A percentile compares a stretch with the other conserved stretches of the same genome.
Conservation (phyloP, 35 echinoderm and acorn worm genomes). For the Ophioderma brevispina region DNA sequence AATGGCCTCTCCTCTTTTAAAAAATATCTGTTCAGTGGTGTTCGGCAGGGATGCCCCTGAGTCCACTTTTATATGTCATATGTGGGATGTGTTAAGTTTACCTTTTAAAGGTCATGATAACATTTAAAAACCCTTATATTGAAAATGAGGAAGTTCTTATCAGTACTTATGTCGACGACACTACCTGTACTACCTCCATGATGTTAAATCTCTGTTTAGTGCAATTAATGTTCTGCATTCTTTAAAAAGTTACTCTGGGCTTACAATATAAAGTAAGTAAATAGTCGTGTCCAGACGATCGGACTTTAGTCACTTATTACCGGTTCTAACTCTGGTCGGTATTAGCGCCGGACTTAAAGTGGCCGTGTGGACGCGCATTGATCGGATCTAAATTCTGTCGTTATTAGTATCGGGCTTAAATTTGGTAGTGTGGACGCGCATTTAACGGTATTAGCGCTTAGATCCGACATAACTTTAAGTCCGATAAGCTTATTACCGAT, state of each 20-base stretch:
- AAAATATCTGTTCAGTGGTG: slow-evolving; percentile 5
- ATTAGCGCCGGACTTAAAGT: too few relatives aligned
- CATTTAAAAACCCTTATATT: neutral
- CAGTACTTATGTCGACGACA: slow-evolving; percentile 40
- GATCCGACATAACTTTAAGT: too few relatives aligned
- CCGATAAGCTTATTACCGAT: too few relatives aligned
- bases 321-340: too few relatives aligned
- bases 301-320: neutral
- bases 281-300: neutral
- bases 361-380: too few relatives aligned
- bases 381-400: too few relatives aligned
- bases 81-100: neutral
- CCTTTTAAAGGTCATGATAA: neutral
- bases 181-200: neutral
- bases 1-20: slow-evolving; percentile 12
- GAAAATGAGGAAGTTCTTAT: slow-evolving; percentile 7
- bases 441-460: too few relatives aligned
- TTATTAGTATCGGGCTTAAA: too few relatives aligned
- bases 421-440: too few relatives aligned
- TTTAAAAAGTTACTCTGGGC: neutral
- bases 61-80: slow-evolving; percentile 30
- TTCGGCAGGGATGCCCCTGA: slow-evolving; percentile 17
- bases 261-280: slow-evolving; percentile 10
- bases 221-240: neutral
- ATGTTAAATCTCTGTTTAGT: neutral